Percentiles rank a stretch among this genome's conserved stretches.
These are phyloP conservation scores for Rhombomys opimus DNA, from an alignment of 2,113 vertebrate species.

Conservation along the genomic window DNA sequence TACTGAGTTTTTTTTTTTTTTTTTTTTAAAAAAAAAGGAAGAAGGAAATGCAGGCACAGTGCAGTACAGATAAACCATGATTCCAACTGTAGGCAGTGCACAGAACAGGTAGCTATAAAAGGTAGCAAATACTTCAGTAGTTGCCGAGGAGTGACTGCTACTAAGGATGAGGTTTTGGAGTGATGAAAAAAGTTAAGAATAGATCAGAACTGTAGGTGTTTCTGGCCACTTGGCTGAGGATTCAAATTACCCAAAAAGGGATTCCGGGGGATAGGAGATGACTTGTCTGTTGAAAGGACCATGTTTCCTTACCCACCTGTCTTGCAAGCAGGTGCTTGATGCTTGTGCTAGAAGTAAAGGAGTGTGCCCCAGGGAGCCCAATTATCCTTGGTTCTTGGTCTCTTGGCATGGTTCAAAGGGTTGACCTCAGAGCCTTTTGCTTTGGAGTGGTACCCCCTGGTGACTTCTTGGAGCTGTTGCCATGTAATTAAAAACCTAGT, in stretches of 20 bases:
- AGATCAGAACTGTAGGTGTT: not conserved
- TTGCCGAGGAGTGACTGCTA: not conserved
- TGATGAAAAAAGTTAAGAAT: not conserved
- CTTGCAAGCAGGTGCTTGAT: not conserved
- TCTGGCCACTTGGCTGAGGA: not conserved
- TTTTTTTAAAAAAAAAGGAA: not conserved
- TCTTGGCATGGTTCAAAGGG: not conserved
- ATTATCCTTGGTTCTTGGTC: constrained; percentile 32
- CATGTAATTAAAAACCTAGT: constrained; percentile 20
- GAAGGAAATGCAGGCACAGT: not conserved
- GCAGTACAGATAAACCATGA: not conserved
- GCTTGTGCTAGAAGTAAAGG: not conserved
- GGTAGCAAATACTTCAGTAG: not conserved
- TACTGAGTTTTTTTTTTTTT: not conserved
- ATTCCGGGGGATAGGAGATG: not conserved
- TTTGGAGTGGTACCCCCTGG: constrained; percentile 50
- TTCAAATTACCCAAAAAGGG: not conserved
- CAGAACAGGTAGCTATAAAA: not conserved
- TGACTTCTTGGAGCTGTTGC: constrained; percentile 38
- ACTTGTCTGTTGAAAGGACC: not conserved
- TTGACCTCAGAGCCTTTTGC: constrained; percentile 24
- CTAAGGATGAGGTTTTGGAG: not conserved
- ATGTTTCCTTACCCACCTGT: not conserved
- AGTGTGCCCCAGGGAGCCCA: constrained; percentile 40
- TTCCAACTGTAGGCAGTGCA: not conserved